Percentiles rank a stretch among this genome's conserved stretches.
Evolutionary conservation across 2,113 vertebrate genomes (phyloP).

Genomic region (Phaetusa simplex): DNA sequence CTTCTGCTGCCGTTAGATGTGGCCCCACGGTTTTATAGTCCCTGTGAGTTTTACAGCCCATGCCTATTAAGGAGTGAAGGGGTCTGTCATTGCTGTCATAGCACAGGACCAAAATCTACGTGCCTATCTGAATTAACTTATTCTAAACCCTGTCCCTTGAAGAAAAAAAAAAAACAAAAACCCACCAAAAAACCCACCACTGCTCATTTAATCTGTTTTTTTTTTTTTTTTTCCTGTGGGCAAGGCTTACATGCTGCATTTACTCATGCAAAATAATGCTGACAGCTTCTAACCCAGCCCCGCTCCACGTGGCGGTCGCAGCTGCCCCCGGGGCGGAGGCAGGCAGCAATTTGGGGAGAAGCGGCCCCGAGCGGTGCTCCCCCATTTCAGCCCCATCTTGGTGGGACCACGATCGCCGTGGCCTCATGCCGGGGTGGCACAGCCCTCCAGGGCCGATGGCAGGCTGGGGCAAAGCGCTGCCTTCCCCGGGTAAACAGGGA

Average conservation of each 20-base stretch:
- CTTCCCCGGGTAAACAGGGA: not conserved
- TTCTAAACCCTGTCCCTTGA: not conserved
- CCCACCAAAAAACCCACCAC: not conserved
- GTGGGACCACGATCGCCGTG: rapidly evolving
- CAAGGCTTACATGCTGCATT: not conserved
- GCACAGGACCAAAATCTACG: not conserved
- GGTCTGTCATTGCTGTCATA: not conserved
- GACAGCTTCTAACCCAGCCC: not conserved
- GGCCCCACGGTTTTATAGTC: not conserved
- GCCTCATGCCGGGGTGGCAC: not conserved
- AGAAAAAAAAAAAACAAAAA: not conserved
- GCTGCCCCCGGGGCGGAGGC: not conserved
- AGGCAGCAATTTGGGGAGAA: not conserved
- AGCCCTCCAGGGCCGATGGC: not conserved
- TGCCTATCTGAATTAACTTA: not conserved
- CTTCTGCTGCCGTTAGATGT: not conserved
- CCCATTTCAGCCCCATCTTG: rapidly evolving
- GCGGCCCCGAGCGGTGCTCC: not conserved
- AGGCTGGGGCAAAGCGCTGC: not conserved
- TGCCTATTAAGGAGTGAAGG: not conserved
- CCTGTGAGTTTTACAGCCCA: not conserved
- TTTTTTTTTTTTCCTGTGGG: not conserved
- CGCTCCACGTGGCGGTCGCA: not conserved
- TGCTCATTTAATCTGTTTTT: not conserved
- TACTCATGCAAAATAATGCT: not conserved